Percentiles rank a stretch among this genome's conserved stretches.
Evolutionary conservation across 2,888 invertebrate genomes (phyloP).

Genomic region (Buathra laborator): DNA sequence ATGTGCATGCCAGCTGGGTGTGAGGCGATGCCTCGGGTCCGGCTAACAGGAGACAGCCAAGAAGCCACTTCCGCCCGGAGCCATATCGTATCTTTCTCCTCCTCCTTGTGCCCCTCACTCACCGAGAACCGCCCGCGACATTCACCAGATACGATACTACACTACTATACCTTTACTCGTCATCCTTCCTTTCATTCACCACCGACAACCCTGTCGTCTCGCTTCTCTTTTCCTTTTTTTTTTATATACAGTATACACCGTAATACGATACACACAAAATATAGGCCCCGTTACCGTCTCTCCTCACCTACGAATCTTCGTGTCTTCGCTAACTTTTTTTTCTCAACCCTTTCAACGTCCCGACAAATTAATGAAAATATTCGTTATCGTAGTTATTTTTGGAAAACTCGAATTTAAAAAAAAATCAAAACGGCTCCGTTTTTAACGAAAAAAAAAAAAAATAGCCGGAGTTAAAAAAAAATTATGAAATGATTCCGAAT

Average conservation of each 20-base stretch:
- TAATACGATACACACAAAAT: conserved; percentile 43
- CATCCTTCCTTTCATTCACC: conserved; percentile 43
- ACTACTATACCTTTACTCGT: conserved; percentile 39
- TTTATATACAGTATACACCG: conserved; percentile 7
- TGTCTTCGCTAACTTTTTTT: conserved; percentile 19
- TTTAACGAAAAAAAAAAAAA: background rate
- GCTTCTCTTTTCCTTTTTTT: conserved; percentile 29
- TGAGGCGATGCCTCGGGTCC: conserved; percentile 58
- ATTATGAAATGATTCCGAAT: too few relatives aligned
- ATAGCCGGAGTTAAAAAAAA: background rate
- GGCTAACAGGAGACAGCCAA: conserved; percentile 74
- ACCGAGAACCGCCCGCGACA: conserved; percentile 74
- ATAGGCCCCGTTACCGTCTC: conserved; percentile 9
- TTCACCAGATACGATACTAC: conserved; percentile 78
- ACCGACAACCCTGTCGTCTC: conserved; percentile 36
- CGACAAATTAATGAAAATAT: background rate
- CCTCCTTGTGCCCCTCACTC: conserved; percentile 33
- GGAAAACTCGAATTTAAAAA: too few relatives aligned
- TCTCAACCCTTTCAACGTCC: background rate
- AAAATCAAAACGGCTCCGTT: too few relatives aligned
- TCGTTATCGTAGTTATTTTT: too few relatives aligned
- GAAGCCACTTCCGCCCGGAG: conserved; percentile 80
- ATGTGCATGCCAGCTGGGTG: conserved; percentile 81
- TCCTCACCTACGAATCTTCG: conserved; percentile 26
- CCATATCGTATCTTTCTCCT: conserved; percentile 50